A percentile compares a stretch with the other conserved stretches of the same genome.
These are phyloP conservation scores for Acanthurus leucopareius DNA, from an alignment of 2,797 vertebrate genomes.

Conservation along the genomic window DNA sequence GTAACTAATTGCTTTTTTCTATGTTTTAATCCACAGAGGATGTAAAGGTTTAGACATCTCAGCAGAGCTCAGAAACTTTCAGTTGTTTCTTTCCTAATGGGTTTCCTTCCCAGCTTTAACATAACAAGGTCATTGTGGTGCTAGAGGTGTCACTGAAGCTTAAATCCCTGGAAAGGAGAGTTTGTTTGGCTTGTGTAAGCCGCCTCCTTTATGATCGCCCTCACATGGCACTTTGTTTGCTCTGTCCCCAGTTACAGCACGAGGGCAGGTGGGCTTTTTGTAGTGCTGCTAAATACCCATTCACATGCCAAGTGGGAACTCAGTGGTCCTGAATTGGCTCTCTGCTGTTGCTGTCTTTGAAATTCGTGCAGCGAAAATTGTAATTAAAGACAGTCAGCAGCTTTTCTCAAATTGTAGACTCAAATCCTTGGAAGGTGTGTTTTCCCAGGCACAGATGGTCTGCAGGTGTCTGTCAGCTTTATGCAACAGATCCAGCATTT, in stretches of 20 bases:
- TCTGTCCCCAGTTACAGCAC: constrained; percentile 25
- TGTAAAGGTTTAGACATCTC: background rate
- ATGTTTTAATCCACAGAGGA: background rate
- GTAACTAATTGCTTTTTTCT: background rate
- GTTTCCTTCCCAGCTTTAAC: constrained; percentile 10
- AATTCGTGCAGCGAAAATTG: constrained; percentile 22
- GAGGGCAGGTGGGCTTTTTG: constrained; percentile 59
- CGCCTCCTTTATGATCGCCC: constrained; percentile 31
- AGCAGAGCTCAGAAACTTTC: background rate
- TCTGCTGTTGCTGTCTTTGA: constrained; percentile 1
- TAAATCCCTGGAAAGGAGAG: constrained; percentile 25
- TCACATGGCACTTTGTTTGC: constrained; percentile 54
- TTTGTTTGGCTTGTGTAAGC: constrained; percentile 42
- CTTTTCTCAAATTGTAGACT: background rate
- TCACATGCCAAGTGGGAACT: constrained; percentile 32
- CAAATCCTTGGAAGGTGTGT: background rate
- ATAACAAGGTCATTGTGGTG: constrained; percentile 42
- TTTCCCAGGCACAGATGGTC: background rate
- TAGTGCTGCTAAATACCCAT: constrained; percentile 36
- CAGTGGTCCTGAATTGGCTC: background rate
- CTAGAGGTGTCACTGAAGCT: constrained; percentile 21
- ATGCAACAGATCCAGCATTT: background rate
- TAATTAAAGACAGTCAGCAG: background rate
- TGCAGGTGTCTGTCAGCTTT: constrained; percentile 9
- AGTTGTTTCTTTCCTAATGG: background rate